Evolutionary conservation across 2,797 vertebrate species (phyloP).

Genomic region (Mormyrops attenuatus): DNA sequence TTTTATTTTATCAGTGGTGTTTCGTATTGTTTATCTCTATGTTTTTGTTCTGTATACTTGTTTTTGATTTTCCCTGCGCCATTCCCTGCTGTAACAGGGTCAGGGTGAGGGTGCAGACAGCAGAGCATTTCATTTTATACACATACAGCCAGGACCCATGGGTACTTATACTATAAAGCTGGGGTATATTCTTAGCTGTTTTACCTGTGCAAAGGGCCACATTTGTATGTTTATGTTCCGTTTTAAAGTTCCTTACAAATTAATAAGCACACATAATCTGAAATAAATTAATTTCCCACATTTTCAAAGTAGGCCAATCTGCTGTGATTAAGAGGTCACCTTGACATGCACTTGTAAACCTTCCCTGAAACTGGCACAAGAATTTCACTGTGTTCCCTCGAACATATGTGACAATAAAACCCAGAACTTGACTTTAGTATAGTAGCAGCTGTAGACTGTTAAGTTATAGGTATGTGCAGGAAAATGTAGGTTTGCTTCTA

Average conservation of each 20-base stretch:
- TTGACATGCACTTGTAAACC: conserved; percentile 31
- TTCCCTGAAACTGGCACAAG: neutral
- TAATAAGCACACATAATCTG: neutral
- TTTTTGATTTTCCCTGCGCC: neutral
- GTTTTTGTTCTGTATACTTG: neutral
- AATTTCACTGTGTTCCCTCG: neutral
- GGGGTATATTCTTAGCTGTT: conserved; percentile 22
- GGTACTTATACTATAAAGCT: neutral
- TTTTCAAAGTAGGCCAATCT: conserved; percentile 14
- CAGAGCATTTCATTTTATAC: neutral
- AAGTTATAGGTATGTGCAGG: neutral
- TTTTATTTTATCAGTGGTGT: neutral
- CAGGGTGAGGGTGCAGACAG: neutral
- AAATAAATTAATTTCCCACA: neutral
- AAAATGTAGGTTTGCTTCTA: neutral
- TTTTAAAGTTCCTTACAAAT: neutral
- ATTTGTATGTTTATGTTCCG: neutral
- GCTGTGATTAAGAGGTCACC: neutral
- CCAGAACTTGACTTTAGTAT: neutral
- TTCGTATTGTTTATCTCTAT: neutral
- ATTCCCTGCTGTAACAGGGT: neutral
- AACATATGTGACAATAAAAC: neutral
- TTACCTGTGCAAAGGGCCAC: conserved; percentile 86
- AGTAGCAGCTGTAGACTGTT: neutral
- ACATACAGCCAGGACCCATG: neutral